These are phyloP conservation scores for Propsilocerus akamusi DNA, from an alignment of 1,140 invertebrate genomes.

Conservation along the genomic window DNA sequence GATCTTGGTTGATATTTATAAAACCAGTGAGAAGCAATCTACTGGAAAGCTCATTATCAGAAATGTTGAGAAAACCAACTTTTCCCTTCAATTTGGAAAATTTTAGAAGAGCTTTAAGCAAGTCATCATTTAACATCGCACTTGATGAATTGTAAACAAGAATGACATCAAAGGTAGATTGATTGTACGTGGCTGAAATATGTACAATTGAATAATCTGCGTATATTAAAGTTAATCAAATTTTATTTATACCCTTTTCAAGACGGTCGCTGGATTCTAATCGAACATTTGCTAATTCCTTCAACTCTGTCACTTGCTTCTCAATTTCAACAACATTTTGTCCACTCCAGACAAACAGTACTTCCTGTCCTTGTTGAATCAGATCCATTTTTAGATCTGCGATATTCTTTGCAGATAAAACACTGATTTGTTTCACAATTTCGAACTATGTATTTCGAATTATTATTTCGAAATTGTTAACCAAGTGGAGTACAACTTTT, in stretches of 20 bases:
- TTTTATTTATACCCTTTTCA: background rate
- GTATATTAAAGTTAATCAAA: background rate
- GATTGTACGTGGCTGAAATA: slow-evolving; percentile 27
- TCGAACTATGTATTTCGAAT: no score
- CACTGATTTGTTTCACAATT: no score
- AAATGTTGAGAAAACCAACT: slow-evolving; percentile 23
- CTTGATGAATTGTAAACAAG: slow-evolving; percentile 31
- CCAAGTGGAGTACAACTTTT: no score
- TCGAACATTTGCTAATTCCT: background rate
- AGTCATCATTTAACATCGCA: slow-evolving; percentile 25
- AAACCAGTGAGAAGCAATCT: slow-evolving; percentile 43
- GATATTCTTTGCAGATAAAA: no score
- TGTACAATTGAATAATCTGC: background rate
- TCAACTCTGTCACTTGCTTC: background rate
- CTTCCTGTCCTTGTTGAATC: background rate
- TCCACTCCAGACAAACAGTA: background rate
- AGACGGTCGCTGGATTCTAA: background rate
- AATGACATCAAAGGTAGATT: slow-evolving; percentile 35
- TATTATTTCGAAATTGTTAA: no score
- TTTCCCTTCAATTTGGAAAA: slow-evolving; percentile 38
- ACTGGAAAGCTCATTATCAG: slow-evolving; percentile 21
- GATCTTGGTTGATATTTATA: slow-evolving; percentile 26
- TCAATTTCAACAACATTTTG: background rate
- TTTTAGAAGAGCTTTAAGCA: slow-evolving; percentile 31
- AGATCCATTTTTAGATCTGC: background rate